These are phyloP conservation scores for Brachyistius frenatus DNA, from an alignment of 2,113 vertebrate species.

Conservation along the genomic window DNA sequence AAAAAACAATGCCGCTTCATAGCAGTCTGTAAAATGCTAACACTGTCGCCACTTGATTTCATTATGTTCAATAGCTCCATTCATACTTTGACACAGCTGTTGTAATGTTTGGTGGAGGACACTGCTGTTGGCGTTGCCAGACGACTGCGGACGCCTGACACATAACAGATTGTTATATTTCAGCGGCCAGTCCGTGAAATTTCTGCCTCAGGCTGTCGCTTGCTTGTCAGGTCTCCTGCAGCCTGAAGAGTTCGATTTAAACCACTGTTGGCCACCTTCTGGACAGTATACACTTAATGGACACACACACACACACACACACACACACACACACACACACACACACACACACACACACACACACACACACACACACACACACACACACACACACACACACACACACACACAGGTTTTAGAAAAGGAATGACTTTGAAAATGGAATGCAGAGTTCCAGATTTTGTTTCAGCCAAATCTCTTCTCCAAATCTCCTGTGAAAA, in stretches of 20 bases:
- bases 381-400: neutral
- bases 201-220: conserved; percentile 14
- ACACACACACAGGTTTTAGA: conserved; percentile 18
- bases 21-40: conserved; percentile 10
- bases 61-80: conserved; percentile 8
- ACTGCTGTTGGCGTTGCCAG: neutral
- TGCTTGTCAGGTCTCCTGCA: conserved; percentile 1
- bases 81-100: conserved; percentile 2
- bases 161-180: conserved; percentile 23
- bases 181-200: neutral
- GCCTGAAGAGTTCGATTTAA: conserved; percentile 34
- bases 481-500: conserved; percentile 74
- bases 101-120: neutral
- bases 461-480: conserved; percentile 71
- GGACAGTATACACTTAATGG: conserved; percentile 11
- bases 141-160: conserved; percentile 9
- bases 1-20: conserved; percentile 1
- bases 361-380: neutral
- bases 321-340: conserved; percentile 6
- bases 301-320: neutral
- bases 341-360: conserved; percentile 6
- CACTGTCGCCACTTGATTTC: conserved; percentile 20
- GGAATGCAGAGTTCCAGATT: conserved; percentile 54
- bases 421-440: conserved; percentile 34
- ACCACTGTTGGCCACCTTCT: conserved; percentile 16